These are phyloP conservation scores for Tenrec ecaudatus DNA, from an alignment of 2,113 vertebrate species.

Conservation along the genomic window DNA sequence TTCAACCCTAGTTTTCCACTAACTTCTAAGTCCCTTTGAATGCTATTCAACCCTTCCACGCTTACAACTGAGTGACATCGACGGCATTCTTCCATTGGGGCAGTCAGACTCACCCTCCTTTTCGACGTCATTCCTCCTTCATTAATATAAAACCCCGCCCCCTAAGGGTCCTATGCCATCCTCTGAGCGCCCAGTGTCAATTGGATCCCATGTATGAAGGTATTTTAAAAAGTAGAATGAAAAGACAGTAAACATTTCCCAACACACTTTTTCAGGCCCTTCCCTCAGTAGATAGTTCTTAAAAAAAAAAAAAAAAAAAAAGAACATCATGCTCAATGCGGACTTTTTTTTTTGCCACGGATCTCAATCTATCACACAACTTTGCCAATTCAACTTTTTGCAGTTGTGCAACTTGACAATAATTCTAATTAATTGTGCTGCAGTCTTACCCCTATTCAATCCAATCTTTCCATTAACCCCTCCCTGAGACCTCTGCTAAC, in stretches of 20 bases:
- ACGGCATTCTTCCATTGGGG: not conserved
- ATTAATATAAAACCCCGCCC: too few relatives aligned
- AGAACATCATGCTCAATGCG: too few relatives aligned
- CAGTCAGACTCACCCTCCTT: not conserved
- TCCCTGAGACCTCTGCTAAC: not conserved
- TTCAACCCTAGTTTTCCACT: too few relatives aligned
- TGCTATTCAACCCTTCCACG: too few relatives aligned
- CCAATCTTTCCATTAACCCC: not conserved
- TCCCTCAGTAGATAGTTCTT: too few relatives aligned
- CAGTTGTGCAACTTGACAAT: not conserved
- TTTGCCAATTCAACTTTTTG: not conserved
- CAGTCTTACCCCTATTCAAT: not conserved
- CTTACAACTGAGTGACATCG: not conserved
- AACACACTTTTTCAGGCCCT: too few relatives aligned
- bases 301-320: too few relatives aligned
- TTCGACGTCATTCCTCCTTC: too few relatives aligned
- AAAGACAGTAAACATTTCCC: too few relatives aligned
- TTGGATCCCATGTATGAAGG: not conserved
- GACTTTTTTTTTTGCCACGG: too few relatives aligned
- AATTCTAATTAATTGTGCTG: not conserved
- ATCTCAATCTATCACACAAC: not conserved
- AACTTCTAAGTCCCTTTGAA: too few relatives aligned
- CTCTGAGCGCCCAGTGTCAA: not conserved
- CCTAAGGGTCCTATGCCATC: not conserved
- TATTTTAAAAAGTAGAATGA: too few relatives aligned